These are phyloP conservation scores for Numenius phaeopus DNA, from an alignment of 2,797 vertebrate species.

Conservation along the genomic window DNA sequence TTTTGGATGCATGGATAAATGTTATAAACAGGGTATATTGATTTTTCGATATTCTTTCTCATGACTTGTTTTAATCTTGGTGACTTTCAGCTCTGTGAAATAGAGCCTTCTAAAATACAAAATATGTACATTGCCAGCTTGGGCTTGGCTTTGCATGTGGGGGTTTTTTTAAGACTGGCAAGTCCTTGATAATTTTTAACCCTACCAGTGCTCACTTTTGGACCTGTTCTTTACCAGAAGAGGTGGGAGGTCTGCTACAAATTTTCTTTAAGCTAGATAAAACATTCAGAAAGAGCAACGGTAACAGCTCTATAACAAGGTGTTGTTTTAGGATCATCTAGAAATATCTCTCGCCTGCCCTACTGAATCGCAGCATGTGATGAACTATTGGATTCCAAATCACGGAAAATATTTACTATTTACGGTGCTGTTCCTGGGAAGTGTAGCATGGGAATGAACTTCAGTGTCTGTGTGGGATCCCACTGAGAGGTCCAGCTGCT, in stretches of 20 bases:
- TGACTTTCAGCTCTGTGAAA: background rate
- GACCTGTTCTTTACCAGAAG: background rate
- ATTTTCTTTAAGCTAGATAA: background rate
- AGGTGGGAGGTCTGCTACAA: rapidly evolving
- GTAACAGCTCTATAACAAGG: background rate
- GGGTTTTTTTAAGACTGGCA: background rate
- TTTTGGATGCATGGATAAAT: background rate
- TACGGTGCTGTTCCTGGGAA: constrained; percentile 59
- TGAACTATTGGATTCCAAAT: constrained; percentile 55
- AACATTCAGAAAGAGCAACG: background rate
- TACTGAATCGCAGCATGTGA: constrained; percentile 28
- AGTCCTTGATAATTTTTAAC: background rate
- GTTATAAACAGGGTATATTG: background rate
- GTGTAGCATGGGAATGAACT: constrained; percentile 64
- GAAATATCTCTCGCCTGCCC: constrained; percentile 51
- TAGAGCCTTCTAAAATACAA: background rate
- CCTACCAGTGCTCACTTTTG: background rate
- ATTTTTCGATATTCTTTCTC: background rate
- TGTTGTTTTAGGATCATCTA: constrained; percentile 29
- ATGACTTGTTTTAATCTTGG: background rate
- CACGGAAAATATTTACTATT: constrained; percentile 69
- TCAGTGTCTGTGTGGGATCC: constrained; percentile 47
- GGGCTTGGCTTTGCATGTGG: background rate
- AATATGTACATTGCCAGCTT: rapidly evolving
- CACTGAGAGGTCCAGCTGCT: constrained; percentile 70